Percentiles rank a stretch among this genome's conserved stretches.
These are phyloP conservation scores for Lasiurus cinereus DNA, from an alignment of 2,113 vertebrate species.

Conservation along the genomic window DNA sequence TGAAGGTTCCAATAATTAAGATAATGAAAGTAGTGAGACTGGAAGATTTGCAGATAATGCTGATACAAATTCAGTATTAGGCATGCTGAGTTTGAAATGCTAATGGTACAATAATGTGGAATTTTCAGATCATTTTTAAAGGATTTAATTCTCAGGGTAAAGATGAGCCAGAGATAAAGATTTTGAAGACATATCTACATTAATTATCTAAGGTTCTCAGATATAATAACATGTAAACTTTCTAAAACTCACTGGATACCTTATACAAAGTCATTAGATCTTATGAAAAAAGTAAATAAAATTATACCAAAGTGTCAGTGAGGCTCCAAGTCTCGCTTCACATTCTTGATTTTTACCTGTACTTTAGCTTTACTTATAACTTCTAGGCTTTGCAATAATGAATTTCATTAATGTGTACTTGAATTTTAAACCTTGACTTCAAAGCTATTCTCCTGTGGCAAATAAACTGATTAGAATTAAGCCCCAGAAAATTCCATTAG, in stretches of 20 bases:
- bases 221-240: neutral
- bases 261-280: neutral
- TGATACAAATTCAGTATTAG: neutral
- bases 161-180: neutral
- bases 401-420: constrained; percentile 28
- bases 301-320: neutral
- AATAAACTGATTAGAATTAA: constrained; percentile 67
- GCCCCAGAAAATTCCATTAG: neutral
- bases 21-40: neutral
- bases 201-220: neutral
- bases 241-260: neutral
- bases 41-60: neutral
- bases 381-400: neutral
- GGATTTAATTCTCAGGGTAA: neutral
- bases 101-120: neutral
- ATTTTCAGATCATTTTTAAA: neutral
- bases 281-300: neutral
- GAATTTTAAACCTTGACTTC: constrained; percentile 39
- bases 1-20: neutral
- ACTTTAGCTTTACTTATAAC: neutral
- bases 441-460: constrained; percentile 25
- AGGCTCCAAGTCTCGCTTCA: neutral
- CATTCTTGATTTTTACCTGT: neutral
- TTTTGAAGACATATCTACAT: neutral
- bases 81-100: neutral